Evolutionary conservation across 1,140 invertebrate species (phyloP), one percentile per base, ranked within the genome.

Genomic region (Saccostrea glomerata): DNA sequence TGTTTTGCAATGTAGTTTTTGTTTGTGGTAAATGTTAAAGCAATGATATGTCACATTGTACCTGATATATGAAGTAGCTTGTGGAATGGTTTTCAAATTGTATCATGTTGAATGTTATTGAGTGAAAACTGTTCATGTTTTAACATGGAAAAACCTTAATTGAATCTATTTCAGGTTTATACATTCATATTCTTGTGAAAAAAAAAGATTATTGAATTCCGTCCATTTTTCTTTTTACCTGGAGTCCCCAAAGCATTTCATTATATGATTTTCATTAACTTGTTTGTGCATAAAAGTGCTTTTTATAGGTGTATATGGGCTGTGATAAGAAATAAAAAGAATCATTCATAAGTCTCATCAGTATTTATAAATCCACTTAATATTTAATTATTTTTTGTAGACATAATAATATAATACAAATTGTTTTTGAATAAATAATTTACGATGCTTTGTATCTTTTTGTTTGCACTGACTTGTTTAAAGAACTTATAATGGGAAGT

Each of bases 341-440:
- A 17, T 40, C 25, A 15, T 25, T 15, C 70, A 73, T 12, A 30
- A 20, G 58, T 25, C 25, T 30, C 11, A 36, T 30, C 30, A 30
- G 70, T 73, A 73, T 73, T 47, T 73, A 30, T 73, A 23, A 23
- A 30, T 73, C 70, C 23, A 30, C 25, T 36, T 73, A 11, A 73
- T 73, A 73, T 30, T 12, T 30, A 73, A 30, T 73, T 73, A 73
- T 73, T 73, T 47, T 73, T 73, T 73, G 13, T 36, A 73, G 70
- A 73, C 70, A 23, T 30, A 73, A 73, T 73, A 30, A 73, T 73
- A 40, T 73, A 73, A 73, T 73, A 30, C 25, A 73, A 73, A 17
- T 36, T 73, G 70, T 73, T 73, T 36, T 73, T 73, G 70, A 73
- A 73, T 73, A 73, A 73, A 73, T 47, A 47, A 47, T 63, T n/a